Conservation (phyloP, 2,113 vertebrate species). For the Scolopax mira region DNA sequence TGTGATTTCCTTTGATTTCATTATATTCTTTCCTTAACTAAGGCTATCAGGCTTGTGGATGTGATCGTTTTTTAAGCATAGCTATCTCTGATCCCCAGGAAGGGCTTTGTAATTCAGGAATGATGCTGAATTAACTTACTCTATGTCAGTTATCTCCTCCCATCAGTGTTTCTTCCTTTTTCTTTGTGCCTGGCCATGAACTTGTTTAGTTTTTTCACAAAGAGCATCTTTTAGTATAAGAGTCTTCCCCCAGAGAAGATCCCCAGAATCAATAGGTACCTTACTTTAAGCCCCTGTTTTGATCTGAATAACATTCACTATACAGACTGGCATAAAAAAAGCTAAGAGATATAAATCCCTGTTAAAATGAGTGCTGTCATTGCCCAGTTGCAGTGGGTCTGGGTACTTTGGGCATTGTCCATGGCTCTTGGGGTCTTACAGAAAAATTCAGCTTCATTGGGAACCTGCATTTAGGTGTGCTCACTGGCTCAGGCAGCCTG, state of each 20-base stretch:
- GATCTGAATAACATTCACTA: not conserved
- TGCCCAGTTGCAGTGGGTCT: not conserved
- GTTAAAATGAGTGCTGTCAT: not conserved
- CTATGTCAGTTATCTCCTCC: not conserved
- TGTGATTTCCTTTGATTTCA: not conserved
- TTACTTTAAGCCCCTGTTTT: not conserved
- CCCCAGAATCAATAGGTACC: not conserved
- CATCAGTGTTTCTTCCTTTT: not conserved
- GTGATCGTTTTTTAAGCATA: fast-evolving
- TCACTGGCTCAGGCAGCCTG: not conserved
- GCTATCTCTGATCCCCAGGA: not conserved
- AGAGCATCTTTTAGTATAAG: not conserved
- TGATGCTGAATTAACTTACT: not conserved
- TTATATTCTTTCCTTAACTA: not conserved
- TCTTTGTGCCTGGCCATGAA: not conserved
- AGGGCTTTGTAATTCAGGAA: not conserved
- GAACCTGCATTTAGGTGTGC: fast-evolving
- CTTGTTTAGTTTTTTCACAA: not conserved
- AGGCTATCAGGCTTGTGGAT: not conserved
- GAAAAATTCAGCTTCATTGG: not conserved
- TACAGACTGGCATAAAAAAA: not conserved
- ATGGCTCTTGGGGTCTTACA: fast-evolving
- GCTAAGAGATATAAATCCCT: not conserved
- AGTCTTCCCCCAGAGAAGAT: not conserved
- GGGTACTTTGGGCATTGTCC: not conserved